These are phyloP conservation scores for Ancistrus triradiatus DNA, from an alignment of 2,113 vertebrate genomes.

Conservation along the genomic window DNA sequence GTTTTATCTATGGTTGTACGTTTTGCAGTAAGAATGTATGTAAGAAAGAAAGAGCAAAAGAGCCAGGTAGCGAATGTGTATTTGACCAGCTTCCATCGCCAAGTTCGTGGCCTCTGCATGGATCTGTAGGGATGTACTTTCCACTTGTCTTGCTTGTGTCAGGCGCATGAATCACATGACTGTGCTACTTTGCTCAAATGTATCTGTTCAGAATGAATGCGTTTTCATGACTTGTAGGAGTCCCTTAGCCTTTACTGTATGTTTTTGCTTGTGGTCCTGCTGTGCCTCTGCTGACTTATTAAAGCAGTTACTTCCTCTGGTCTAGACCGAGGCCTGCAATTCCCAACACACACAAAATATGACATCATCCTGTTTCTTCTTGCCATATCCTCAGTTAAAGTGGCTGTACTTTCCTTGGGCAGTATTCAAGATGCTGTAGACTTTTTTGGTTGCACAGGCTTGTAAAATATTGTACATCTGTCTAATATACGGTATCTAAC, in stretches of 20 bases:
- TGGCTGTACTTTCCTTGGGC: not conserved
- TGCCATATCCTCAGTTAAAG: not conserved
- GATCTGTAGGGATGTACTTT: too few relatives aligned
- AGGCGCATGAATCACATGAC: not conserved
- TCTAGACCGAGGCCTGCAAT: slow-evolving; percentile 14
- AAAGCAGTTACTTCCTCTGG: slow-evolving; percentile 32
- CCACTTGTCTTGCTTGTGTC: too few relatives aligned
- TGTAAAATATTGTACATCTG: not conserved
- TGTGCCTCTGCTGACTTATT: slow-evolving; percentile 22
- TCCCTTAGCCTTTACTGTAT: not conserved
- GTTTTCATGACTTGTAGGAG: not conserved
- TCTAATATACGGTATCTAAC: too few relatives aligned
- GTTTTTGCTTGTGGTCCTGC: slow-evolving; percentile 1
- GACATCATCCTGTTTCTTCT: slow-evolving; percentile 21
- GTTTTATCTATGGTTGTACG: too few relatives aligned
- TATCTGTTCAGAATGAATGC: not conserved
- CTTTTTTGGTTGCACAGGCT: not conserved
- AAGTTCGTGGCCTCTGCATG: too few relatives aligned
- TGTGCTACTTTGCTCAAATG: not conserved
- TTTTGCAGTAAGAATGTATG: too few relatives aligned
- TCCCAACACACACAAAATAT: slow-evolving; percentile 19
- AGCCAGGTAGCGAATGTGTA: too few relatives aligned
- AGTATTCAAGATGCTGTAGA: not conserved
- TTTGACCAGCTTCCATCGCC: too few relatives aligned
- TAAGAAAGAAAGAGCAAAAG: too few relatives aligned